These are phyloP conservation scores for Aurelia aurita DNA, from an alignment of 30 jellyfish, hydroid and myxozoan genomes.

Conservation along the genomic window DNA sequence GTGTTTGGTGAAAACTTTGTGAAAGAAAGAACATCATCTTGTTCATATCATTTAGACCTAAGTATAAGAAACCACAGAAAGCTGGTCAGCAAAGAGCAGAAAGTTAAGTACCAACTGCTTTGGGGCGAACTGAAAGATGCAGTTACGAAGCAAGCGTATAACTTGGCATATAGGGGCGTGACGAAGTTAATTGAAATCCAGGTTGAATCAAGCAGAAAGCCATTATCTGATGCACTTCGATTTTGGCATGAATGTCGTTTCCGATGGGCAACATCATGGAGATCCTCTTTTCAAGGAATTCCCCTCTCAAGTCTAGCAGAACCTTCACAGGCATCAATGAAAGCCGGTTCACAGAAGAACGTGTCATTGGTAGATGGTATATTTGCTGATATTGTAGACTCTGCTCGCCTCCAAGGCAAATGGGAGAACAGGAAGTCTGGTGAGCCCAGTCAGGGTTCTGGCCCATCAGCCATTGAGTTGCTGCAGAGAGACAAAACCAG, in stretches of 20 bases:
- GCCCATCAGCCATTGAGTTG: too few species aligned
- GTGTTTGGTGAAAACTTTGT: too few species aligned
- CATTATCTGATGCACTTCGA: slow-evolving; percentile 20
- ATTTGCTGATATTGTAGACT: too few species aligned
- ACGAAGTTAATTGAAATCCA: slow-evolving; percentile 2
- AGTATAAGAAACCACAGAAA: too few species aligned
- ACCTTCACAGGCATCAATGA: slow-evolving; percentile 51
- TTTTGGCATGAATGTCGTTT: slow-evolving; percentile 32
- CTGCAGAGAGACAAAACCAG: too few species aligned
- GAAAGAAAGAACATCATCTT: too few species aligned
- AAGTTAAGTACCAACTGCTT: slow-evolving; percentile 24
- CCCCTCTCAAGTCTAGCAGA: slow-evolving; percentile 52
- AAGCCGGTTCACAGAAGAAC: slow-evolving; percentile 34
- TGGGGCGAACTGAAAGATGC: slow-evolving; percentile 50
- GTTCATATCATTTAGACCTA: too few species aligned
- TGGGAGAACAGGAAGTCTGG: too few species aligned
- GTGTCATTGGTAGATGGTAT: slow-evolving; percentile 10
- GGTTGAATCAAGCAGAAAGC: slow-evolving; percentile 28
- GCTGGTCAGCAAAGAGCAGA: slow-evolving; percentile 25
- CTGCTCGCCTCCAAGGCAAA: too few species aligned
- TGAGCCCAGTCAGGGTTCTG: too few species aligned
- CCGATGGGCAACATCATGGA: slow-evolving; percentile 52
- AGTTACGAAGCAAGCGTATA: slow-evolving; percentile 55
- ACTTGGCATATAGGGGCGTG: slow-evolving; percentile 30
- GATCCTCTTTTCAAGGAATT: slow-evolving; percentile 18